Evolutionary conservation across 2,888 invertebrate genomes (phyloP).

Genomic region (Cataglyphis cursor): DNA sequence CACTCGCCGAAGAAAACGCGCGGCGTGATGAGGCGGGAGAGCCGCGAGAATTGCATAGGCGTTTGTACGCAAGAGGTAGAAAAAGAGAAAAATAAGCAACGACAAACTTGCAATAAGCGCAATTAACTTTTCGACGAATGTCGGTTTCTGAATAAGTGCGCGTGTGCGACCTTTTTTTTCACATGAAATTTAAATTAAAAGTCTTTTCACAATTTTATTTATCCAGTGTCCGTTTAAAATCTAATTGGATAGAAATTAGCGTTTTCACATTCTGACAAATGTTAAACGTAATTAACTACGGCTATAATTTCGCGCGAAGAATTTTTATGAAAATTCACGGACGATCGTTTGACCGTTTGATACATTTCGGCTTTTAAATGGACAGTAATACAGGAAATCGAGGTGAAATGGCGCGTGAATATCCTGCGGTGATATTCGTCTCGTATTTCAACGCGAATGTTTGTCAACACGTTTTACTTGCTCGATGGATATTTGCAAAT

Average conservation of each 20-base stretch:
- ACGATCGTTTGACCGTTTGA: conserved; percentile 7
- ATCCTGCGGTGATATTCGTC: not conserved
- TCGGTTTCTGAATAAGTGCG: conserved; percentile 1
- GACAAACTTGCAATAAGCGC: conserved; percentile 5
- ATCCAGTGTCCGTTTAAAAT: not conserved
- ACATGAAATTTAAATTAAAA: not conserved
- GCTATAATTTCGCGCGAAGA: not conserved
- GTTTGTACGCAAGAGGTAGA: conserved; percentile 10
- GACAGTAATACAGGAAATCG: not conserved
- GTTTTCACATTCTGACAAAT: not conserved
- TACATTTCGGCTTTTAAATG: conserved; percentile 6
- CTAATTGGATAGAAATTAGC: conserved; percentile 6
- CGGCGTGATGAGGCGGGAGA: conserved; percentile 17
- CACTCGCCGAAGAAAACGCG: conserved; percentile 3
- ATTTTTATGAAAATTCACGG: not conserved
- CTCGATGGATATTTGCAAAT: conserved; percentile 14
- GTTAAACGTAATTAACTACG: conserved; percentile 1
- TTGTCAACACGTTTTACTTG: conserved; percentile 33
- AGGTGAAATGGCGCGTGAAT: conserved; percentile 25
- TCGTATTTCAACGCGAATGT: conserved; percentile 22
- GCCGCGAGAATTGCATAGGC: conserved; percentile 54
- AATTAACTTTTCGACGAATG: conserved; percentile 34
- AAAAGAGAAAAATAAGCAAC: conserved; percentile 18
- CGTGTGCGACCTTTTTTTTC: not conserved
- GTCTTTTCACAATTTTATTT: not conserved